Conservation (phyloP, 1,140 invertebrate genomes). For the Globodera rostochiensis region DNA sequence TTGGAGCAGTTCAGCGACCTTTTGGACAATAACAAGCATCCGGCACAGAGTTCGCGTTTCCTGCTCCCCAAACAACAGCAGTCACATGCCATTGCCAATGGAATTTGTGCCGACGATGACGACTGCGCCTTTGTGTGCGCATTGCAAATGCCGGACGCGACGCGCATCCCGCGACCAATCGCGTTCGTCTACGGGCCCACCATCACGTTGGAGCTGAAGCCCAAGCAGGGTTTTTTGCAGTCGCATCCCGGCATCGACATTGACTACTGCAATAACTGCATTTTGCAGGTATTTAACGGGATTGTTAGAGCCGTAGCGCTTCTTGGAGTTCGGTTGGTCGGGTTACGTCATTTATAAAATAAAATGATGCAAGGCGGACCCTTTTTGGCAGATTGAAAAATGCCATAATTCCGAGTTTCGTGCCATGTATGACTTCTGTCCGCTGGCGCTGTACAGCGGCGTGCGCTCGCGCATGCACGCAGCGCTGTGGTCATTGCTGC, state of each 20-base stretch:
- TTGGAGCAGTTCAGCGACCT: slow-evolving; percentile 56
- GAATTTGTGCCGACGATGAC: slow-evolving; percentile 1
- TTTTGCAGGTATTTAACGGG: slow-evolving; percentile 51
- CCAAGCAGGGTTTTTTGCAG: slow-evolving; percentile 57
- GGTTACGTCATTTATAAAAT: no score
- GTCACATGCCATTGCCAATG: neutral
- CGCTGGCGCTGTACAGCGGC: slow-evolving; percentile 60
- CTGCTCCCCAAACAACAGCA: neutral
- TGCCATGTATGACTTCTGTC: slow-evolving; percentile 64
- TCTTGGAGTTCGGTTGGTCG: no score
- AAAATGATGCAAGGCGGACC: no score
- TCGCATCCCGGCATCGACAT: slow-evolving; percentile 54
- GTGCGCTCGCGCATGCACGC: slow-evolving; percentile 50
- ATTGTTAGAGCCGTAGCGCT: neutral
- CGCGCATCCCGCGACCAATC: slow-evolving; percentile 51
- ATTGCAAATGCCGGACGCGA: slow-evolving; percentile 62
- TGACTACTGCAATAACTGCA: slow-evolving; percentile 62
- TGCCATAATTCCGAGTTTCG: slow-evolving; percentile 47
- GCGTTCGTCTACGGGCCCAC: slow-evolving; percentile 43
- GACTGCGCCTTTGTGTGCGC: slow-evolving; percentile 33
- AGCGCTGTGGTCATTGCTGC: slow-evolving; percentile 52
- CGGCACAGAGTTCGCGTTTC: slow-evolving; percentile 23
- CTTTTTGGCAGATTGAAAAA: slow-evolving; percentile 55
- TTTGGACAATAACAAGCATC: slow-evolving; percentile 24
- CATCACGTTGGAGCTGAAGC: slow-evolving; percentile 63